Base-by-base conservation (phyloP, 1,140 invertebrate genomes). In the Teleogryllus occipitalis region DNA sequence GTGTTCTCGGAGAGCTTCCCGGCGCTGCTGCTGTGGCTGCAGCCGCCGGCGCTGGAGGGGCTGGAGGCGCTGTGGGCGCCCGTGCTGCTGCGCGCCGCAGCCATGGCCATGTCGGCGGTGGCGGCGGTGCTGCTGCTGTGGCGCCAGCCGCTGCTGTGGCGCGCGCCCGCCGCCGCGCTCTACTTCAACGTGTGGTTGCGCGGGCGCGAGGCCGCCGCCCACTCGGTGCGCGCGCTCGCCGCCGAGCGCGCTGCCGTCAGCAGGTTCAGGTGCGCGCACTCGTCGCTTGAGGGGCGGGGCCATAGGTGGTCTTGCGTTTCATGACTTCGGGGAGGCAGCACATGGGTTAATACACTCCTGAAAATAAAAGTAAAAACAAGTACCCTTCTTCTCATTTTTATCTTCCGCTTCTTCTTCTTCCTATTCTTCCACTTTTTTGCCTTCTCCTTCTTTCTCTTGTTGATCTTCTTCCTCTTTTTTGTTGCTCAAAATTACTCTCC, bases 141-240 rank as follows among this genome's bases (percentile, higher is more conserved):
- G 83, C 86, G 85, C 77, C 88, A 88, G 80, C 22, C 18, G 0
- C 10, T 14, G 21, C 87, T 90, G 10, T 89, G 90, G 85, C 85
- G 88, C 81, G 86, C 92, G 48, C 87, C 89, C 0, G 82, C 91
- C 7, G 80, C 92, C 6, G 87, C 91, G 0, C 83, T 88, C 7
- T 94, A 94, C 82, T 83, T 92, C 2, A 93, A 93, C 81, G 88
- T 94, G 0, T 92, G 89, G 81, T 84, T 94, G n/a, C 88, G 89
- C 81, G 87, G 87, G 7, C 90, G 91, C 82, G 91, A 93, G 82
- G 87, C 92, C 74, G 82, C 88, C 12, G 85, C 86, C 8, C 89
- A 90, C 79, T 89, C 89, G 47, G 85, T 90, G 72, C 84, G 83
- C 14, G 86, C 87, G 39, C 82, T 94, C 75, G 85, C 86, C 46